Base-by-base conservation (phyloP, 2,888 invertebrate genomes). In the Sarcophaga subvicina region DNA sequence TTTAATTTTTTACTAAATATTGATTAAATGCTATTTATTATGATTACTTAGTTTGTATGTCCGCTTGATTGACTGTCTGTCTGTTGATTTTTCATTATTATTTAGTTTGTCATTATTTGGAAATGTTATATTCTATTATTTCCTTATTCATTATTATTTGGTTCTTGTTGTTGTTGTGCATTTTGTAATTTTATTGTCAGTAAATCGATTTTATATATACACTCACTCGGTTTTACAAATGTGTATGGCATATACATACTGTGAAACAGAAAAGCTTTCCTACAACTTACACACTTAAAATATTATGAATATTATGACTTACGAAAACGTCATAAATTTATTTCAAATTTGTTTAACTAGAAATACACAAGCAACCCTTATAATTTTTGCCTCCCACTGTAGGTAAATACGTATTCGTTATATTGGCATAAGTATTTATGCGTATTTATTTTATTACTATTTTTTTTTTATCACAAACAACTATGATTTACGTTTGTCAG, bases 401-500 rank as follows among this genome's bases (percentile, higher is more conserved):
- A 37, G 37, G 8, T 37, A 10, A 10, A 10, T 37, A 37, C 2
- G 8, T 37, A 54, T 14, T 14, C 17, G 47, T 63, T 82, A 71
- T 77, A 75, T 76, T 4, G 70, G 70, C 69, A 80, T 6, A 81
- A 45, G 25, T 49, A 37, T 54, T 25, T 37, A 47, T 45, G 45
- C 20, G 37, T 73, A 62, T 73, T 47, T 67, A 75, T 63, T 64
- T 37, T 37, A 10, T 37, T 63, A 47, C 25, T 4, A 49, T 47
- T 54, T 54, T 20, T 47, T 20, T 59, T 22, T 22, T 37, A 70
- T 14, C 25, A 62, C 45, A 62, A 37, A 45, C 22, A 60, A 83
- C 69, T 64, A 72, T 84, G 84, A 87, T 87, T 87, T 87, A 78
- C 81, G 81, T 72, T 79, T 87, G 81, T 87, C 81, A 87, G 87